Percentiles rank a stretch among this genome's conserved stretches.
phyloP scores from a whole-genome alignment of 2,888 invertebrate genomes.

The Hemistola chrysoprasaria region DNA sequence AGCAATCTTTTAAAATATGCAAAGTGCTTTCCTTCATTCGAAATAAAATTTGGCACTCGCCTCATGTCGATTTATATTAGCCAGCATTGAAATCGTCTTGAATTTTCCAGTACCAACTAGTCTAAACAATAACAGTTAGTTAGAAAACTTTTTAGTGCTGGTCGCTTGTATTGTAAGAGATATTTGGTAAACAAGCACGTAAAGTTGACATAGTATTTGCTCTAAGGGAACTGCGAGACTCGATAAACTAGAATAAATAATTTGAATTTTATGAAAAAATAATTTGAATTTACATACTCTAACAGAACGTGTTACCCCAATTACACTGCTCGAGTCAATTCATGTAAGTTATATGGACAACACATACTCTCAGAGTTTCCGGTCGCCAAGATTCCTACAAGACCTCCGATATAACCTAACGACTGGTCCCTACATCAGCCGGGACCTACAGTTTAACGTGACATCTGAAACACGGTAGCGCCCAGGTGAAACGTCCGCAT shows the following conservation, averaged over 20 bases:
- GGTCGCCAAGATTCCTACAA: too few species aligned
- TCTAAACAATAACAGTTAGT: conserved; percentile 25
- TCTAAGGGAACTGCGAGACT: conserved; percentile 36
- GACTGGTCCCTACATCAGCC: too few species aligned
- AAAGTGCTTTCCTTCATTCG: neutral
- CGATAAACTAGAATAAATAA: conserved; percentile 35
- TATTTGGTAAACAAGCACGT: conserved; percentile 44
- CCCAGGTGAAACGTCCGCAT: too few species aligned
- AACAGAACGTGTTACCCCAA: too few species aligned
- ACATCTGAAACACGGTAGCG: too few species aligned
- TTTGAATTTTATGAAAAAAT: too few species aligned
- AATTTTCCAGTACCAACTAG: conserved; percentile 23
- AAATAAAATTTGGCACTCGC: conserved; percentile 16
- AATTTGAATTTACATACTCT: too few species aligned
- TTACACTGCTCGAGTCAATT: too few species aligned
- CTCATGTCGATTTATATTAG: conserved; percentile 22
- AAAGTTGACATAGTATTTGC: conserved; percentile 41
- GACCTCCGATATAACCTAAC: too few species aligned
- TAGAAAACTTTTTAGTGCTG: conserved; percentile 32
- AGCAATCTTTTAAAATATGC: neutral
- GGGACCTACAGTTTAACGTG: too few species aligned
- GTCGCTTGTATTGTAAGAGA: conserved; percentile 38
- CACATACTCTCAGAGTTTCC: too few species aligned
- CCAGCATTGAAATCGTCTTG: conserved; percentile 18
- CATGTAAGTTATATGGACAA: too few species aligned